phyloP scores from a whole-genome alignment of 2,797 vertebrate genomes.

The Pantherophis alleghaniensis region DNA sequence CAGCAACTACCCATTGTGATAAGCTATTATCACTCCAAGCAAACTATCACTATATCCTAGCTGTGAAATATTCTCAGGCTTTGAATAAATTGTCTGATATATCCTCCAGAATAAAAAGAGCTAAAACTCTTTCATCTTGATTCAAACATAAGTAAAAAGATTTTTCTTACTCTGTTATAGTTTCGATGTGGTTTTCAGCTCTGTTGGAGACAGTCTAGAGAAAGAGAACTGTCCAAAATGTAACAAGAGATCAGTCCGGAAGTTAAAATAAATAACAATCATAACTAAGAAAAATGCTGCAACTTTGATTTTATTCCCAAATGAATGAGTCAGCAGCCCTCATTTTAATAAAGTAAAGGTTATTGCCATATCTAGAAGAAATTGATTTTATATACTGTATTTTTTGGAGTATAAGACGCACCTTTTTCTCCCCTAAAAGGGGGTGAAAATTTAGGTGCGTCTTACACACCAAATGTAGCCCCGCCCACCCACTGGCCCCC shows the following conservation, averaged over 20 bases:
- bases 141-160: background rate
- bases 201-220: background rate
- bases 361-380: background rate
- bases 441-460: no score
- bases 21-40: background rate
- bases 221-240: background rate
- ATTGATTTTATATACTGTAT: background rate
- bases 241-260: background rate
- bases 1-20: background rate
- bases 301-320: background rate
- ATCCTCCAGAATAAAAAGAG: no score
- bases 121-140: background rate
- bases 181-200: background rate
- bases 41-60: background rate
- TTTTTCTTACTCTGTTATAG: background rate
- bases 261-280: background rate
- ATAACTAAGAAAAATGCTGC: background rate
- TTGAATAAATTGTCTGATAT: background rate
- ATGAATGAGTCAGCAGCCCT: background rate
- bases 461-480: no score
- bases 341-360: background rate
- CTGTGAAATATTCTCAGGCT: background rate
- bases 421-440: no score
- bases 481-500: no score
- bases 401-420: no score